Percentiles rank a stretch among this genome's conserved stretches.
These are phyloP conservation scores for Rattus rattus DNA, from an alignment of 2,113 vertebrate genomes.

Conservation along the genomic window DNA sequence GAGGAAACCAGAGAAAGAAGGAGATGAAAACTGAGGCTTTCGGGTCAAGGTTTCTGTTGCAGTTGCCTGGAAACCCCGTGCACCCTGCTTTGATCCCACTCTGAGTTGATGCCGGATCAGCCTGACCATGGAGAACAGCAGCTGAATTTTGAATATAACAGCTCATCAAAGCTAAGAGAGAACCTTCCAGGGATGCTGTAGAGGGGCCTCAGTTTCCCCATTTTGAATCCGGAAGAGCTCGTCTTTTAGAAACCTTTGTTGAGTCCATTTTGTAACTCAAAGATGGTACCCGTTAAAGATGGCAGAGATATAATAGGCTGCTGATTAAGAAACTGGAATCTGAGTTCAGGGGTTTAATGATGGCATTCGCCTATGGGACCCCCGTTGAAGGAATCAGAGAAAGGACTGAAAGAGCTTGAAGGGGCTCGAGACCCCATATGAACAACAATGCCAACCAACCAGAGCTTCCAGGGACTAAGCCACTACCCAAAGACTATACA, in stretches of 20 bases:
- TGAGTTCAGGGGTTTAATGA: not conserved
- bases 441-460: no score
- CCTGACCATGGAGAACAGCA: not conserved
- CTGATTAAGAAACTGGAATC: not conserved
- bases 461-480: no score
- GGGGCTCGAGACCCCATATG: no score
- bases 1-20: not conserved
- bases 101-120: not conserved
- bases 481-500: no score
- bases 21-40: not conserved
- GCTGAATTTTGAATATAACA: not conserved
- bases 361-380: no score
- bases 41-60: not conserved
- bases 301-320: not conserved
- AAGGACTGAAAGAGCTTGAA: no score
- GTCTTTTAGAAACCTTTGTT: not conserved
- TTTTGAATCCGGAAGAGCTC: not conserved
- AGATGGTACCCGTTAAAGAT: not conserved
- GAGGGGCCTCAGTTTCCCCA: not conserved
- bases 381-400: no score
- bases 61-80: constrained; percentile 55
- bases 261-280: not conserved
- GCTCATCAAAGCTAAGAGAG: not conserved
- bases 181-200: not conserved
- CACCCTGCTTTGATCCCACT: constrained; percentile 16